Evolutionary conservation across 2,888 invertebrate species (phyloP), one percentile per base, ranked within the genome.

Genomic region (Idaea biselata): DNA sequence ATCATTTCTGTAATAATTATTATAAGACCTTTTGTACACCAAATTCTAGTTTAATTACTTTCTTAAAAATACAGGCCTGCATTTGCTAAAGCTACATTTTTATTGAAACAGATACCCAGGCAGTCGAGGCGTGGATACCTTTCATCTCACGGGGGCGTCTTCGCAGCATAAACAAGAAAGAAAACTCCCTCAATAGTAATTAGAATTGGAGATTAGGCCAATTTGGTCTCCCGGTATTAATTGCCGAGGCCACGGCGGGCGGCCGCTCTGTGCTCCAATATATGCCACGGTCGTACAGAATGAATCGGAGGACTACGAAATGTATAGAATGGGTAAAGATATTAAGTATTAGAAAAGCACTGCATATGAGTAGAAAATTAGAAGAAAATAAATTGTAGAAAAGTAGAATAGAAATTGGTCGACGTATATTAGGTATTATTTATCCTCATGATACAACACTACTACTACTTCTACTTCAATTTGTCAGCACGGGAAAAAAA

Each of bases 221-320:
- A 17, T 32, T 56, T 56, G 18, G 56, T 56, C 56, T 56, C 66
- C 68, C 75, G 77, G 80, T 84, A 88, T 88, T 89, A 88, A 89
- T 89, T 88, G 84, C 85, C 79, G 77, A 74, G 83, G 86, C 81
- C 75, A 79, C 78, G 82, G 83, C 77, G 73, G 69, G 66, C 66
- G 69, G 67, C 63, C n/a, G 16, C 55, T 17, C 31, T 16, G 62
- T 62, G 60, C n/a, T 59, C 44, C 44, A 44, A 56, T 56, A 56
- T 56, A 56, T 56, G 56, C 18, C 56, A 56, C 18, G 56, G 18
- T 56, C 18, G 18, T 56, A 58, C 18, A 56, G 64, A 18, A 53
- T 33, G 5, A 5, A 56, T 31, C 54, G 16, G 17, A 25, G 16
- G 54, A 18, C 25, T 44, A 61, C 58, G 60, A 17, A 16, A 44